Base-by-base conservation (phyloP, 2,797 vertebrate genomes). In the Sternotherus odoratus region DNA sequence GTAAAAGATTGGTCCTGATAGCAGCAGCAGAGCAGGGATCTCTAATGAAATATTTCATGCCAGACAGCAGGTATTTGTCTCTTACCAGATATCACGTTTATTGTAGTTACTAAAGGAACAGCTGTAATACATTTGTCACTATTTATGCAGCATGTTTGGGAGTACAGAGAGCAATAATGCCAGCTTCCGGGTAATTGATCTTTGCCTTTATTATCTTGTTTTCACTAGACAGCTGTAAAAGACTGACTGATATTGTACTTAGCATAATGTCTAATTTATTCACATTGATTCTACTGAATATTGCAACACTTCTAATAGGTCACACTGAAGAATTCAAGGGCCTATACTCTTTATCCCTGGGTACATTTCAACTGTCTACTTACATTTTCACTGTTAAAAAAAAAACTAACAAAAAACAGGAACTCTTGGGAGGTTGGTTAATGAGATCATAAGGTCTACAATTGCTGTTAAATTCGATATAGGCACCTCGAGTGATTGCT, bases 121-220 rank as follows among this genome's bases (percentile, higher is more conserved):
- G 15, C 46, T 95, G 51, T 16, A 28, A 87, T 56, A 33, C 12
- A 36, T 36, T 48, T 28, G 23, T 28, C 23, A 28, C 7, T 30
- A 60, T 56, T 72, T 89, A 48, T 57, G 33, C 21, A 43, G 33
- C 57, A 81, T 0, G 0, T 17, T 3, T n/a, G 79, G 36, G 4
- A 85, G 19, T 17, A 75, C 48, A 79, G 33, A 81, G 23, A 79
- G n/a, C 75, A 85, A 57, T 46, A 87, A 69, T 19, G 5, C 57
- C 86, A 79, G 43, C 53, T 88, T 90, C 24, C 51, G 88, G 75
- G 50, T 88, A 87, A 80, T 83, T 82, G 43, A 92, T 72, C 74
- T 83, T 56, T 69, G 82, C 30, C 49, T 89, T 88, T 33, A 28
- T 77, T 46, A 57, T 12, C 81, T 90, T 72, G 21, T 66, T 93